Evolutionary conservation across 2,888 invertebrate genomes (phyloP), one percentile per base, ranked within the genome.

Genomic region (Tromatobia lineatoria): DNA sequence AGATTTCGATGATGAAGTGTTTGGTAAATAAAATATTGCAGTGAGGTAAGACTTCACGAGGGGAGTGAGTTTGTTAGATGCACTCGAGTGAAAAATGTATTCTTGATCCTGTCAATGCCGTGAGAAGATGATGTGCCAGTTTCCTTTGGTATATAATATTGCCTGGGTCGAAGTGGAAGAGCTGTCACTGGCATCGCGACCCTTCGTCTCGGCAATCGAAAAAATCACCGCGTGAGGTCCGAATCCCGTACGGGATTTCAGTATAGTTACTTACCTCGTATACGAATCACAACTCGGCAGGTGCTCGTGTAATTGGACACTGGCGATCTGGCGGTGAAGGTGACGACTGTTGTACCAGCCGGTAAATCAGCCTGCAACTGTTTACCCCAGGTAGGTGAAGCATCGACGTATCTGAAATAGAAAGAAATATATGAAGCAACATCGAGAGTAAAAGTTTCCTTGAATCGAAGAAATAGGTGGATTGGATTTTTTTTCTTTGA

Each of bases 351-450:
- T 7, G 94, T 94, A 34, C 96, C 96, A 0, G 95, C 94, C 3
- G 95, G 94, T 71, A 96, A 93, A 86, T 95, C 95, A 25, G 95
- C 95, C 86, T 95, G 95, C 82, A 96, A 93, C 83, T 95, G 94
- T 87, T 95, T 95, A 0, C 95, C 96, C 96, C 96, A 96, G 2
- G 94, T 86, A 2, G 96, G 96, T 64, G 94, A 94, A 0, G 96
- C 94, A 42, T 95, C 94, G 45, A 96, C 95, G 88, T 95, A 95
- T 87, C 95, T 95, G 85, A 69, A 91, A 74, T 47, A 15, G 64
- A 71, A 71, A n/a, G 0, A n/a, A 59, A 80, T 29, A 29, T 29
- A 29, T 29, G n/a, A n/a, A n/a, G n/a, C n/a, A n/a, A n/a, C n/a
- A n/a, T n/a, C n/a, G n/a, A n/a, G n/a, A n/a, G n/a, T n/a, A n/a